These are phyloP conservation scores for Gerosis bhagava DNA, from an alignment of 2,888 invertebrate species.

Conservation along the genomic window DNA sequence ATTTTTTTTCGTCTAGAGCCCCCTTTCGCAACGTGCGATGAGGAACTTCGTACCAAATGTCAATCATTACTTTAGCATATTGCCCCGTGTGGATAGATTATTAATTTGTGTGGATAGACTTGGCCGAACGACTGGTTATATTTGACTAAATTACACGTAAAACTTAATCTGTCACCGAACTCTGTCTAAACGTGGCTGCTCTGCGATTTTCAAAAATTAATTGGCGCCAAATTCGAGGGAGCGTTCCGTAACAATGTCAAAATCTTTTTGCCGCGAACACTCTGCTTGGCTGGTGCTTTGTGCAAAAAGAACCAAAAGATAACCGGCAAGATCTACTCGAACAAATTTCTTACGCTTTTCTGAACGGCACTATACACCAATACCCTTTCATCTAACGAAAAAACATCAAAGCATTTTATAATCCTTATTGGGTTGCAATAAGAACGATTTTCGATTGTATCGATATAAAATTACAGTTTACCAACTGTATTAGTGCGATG, in stretches of 20 bases:
- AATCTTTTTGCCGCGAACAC: conserved; percentile 67
- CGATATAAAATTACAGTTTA: conserved; percentile 16
- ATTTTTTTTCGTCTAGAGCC: too few species aligned
- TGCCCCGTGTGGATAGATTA: too few species aligned
- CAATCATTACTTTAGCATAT: too few species aligned
- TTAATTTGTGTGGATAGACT: too few species aligned
- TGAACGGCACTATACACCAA: conserved; percentile 44
- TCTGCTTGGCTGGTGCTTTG: conserved; percentile 37
- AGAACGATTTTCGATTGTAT: too few species aligned
- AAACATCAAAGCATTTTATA: background rate
- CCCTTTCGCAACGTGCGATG: too few species aligned
- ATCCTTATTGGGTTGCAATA: conserved; percentile 27
- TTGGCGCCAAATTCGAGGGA: conserved; percentile 67
- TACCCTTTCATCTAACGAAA: conserved; percentile 30
- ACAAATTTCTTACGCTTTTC: conserved; percentile 77
- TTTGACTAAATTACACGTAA: too few species aligned
- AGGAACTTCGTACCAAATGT: too few species aligned
- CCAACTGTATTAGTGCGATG: too few species aligned
- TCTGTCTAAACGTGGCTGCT: too few species aligned
- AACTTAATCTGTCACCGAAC: background rate
- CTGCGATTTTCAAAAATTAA: conserved; percentile 56
- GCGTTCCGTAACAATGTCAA: conserved; percentile 68
- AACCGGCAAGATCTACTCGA: conserved; percentile 52
- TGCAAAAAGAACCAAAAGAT: conserved; percentile 46
- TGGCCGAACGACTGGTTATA: too few species aligned